Base-by-base conservation (phyloP, 2,797 vertebrate genomes). In the Smutsia gigantea region DNA sequence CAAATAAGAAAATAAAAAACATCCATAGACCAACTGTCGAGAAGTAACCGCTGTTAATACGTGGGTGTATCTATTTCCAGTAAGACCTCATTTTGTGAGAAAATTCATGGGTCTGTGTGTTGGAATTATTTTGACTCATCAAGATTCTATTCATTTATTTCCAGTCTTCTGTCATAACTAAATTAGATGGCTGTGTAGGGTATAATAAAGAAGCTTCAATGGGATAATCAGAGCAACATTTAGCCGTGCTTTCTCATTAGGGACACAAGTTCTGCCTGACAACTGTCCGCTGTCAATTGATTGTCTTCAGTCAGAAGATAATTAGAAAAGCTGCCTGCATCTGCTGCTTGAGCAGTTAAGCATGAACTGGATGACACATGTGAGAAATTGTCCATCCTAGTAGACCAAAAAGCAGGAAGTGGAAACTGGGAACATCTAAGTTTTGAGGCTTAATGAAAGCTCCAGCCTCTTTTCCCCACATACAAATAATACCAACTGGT, bases 251-350 rank as follows among this genome's bases (percentile, higher is more conserved):
- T 96, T 94, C 97, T 96, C 91, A 91, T 93, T 91, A 94, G 77
- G 66, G 75, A 23, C 31, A n/a, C 18, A 34, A 79, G 34, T 87
- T 95, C 93, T 91, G 64, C 59, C 90, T 95, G 86, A 94, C 93
- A 95, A 87, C 89, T 11, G 31, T 79, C 82, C 37, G 21, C 0
- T 0, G 72, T 93, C 87, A 71, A 66, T 87, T 51, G 74, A 61
- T 68, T 90, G 61, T 77, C 74, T 89, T 83, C 78, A 39, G 55
- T 46, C 71, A 64, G 59, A 69, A 94, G 86, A 84, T 85, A 96
- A 98, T 96, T 96, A 93, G 93, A 89, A 94, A 87, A 93, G 75
- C 83, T 90, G 82, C 57, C 72, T 91, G 46, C 63, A 21, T 85
- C 63, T 93, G 78, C 74, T 1, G 1, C 59, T 68, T 66, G 53